Percentiles rank a stretch among this genome's conserved stretches.
Evolutionary conservation across 2,797 vertebrate species (phyloP).

Genomic region (Sternarchorhynchus goeldii): DNA sequence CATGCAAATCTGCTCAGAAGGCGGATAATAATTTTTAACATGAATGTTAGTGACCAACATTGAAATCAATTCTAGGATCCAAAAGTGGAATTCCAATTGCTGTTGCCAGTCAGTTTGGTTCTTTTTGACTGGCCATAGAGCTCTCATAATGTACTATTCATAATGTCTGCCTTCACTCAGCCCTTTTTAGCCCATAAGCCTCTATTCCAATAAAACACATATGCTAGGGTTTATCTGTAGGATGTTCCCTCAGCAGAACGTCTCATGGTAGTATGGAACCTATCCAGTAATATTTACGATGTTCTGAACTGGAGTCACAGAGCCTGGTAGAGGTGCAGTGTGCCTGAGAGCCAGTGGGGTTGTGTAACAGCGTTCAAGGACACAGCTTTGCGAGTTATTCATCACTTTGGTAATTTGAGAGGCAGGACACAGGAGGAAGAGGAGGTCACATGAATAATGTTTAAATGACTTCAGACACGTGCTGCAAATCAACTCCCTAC

Average conservation of each 20-base stretch:
- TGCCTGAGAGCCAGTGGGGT: neutral
- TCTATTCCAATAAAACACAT: conserved; percentile 10
- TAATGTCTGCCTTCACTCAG: conserved; percentile 7
- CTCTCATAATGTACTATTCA: no score
- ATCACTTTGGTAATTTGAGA: conserved; percentile 68
- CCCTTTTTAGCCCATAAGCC: neutral
- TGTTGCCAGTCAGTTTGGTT: no score
- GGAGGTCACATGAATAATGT: conserved; percentile 69
- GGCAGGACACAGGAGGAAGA: conserved; percentile 63
- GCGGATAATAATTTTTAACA: no score
- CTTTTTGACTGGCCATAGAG: no score
- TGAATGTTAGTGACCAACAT: no score
- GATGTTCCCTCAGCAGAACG: neutral
- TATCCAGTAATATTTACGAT: conserved; percentile 1
- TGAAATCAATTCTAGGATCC: no score
- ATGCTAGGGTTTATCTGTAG: conserved; percentile 7
- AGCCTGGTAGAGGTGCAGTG: conserved; percentile 13
- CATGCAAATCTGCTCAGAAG: neutral
- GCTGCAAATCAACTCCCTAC: conserved; percentile 56
- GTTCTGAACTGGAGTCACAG: neutral
- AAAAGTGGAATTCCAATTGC: no score
- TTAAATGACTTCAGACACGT: conserved; percentile 58
- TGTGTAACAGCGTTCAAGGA: conserved; percentile 62
- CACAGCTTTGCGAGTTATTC: conserved; percentile 65
- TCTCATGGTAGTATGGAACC: conserved; percentile 11